Evolutionary conservation across 2,797 vertebrate species (phyloP).

Genomic region (Triplophysa yarkandensis): DNA sequence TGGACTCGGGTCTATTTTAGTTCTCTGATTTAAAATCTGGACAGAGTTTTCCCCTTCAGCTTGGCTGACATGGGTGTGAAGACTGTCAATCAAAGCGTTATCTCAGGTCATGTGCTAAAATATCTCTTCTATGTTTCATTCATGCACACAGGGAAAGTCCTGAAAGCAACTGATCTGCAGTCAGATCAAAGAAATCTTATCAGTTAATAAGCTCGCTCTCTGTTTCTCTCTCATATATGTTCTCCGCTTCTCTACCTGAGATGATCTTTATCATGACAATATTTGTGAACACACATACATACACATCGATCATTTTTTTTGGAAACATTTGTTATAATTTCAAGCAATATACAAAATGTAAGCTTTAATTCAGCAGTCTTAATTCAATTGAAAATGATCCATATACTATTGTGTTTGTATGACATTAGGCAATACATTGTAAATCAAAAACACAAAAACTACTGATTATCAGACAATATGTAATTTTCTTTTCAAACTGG

Average conservation of each 20-base stretch:
- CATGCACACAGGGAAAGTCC: conserved; percentile 26
- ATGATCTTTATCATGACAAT: neutral
- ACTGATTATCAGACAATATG: neutral
- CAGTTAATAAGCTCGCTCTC: neutral
- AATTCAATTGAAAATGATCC: too few relatives aligned
- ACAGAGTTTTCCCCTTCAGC: conserved; percentile 10
- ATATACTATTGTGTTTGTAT: too few relatives aligned
- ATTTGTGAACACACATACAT: neutral
- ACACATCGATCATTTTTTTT: too few relatives aligned
- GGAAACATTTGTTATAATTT: too few relatives aligned
- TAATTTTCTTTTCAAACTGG: neutral
- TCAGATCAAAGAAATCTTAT: conserved; percentile 30
- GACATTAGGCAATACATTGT: too few relatives aligned
- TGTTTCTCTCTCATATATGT: neutral
- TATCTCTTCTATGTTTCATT: conserved; percentile 14
- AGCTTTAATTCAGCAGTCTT: too few relatives aligned
- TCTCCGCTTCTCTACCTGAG: neutral
- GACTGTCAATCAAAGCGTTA: conserved; percentile 36
- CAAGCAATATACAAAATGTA: too few relatives aligned
- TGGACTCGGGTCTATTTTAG: neutral
- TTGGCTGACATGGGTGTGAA: conserved; percentile 22
- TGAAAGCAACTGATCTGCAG: conserved; percentile 30
- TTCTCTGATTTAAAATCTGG: conserved; percentile 11
- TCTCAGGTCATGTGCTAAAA: conserved; percentile 14
- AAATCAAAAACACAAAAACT: too few relatives aligned